phyloP scores from a whole-genome alignment of 1,140 invertebrate species.

The Drosophila rufa region DNA sequence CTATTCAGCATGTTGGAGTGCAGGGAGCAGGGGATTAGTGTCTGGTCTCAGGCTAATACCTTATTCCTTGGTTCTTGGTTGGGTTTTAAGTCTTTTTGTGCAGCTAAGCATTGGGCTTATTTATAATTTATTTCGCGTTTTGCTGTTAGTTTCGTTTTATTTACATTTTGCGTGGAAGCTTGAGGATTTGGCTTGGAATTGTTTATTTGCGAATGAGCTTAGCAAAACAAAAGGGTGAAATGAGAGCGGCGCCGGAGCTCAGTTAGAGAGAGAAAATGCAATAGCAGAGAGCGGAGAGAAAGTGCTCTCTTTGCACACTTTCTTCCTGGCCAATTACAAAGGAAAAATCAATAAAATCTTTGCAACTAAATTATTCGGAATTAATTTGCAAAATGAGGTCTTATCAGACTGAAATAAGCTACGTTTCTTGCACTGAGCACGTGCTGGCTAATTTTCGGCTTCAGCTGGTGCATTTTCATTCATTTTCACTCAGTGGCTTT shows the following conservation, averaged over 20 bases:
- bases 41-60: constrained; percentile 16
- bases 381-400: background rate
- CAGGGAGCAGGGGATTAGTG: constrained; percentile 49
- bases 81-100: constrained; percentile 27
- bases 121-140: constrained; percentile 3
- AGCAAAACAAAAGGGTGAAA: constrained; percentile 73
- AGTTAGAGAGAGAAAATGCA: constrained; percentile 7
- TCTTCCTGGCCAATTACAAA: constrained; percentile 61
- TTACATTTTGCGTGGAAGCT: constrained; percentile 21
- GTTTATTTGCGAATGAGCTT: constrained; percentile 42
- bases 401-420: background rate
- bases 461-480: constrained; percentile 4
- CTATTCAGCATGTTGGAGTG: constrained; percentile 65
- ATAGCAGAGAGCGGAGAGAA: constrained; percentile 21
- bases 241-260: constrained; percentile 6
- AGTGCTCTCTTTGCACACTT: constrained; percentile 40
- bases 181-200: constrained; percentile 5
- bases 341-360: constrained; percentile 77
- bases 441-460: background rate
- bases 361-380: constrained; percentile 15
- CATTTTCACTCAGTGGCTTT: background rate
- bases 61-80: constrained; percentile 5
- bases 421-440: background rate
- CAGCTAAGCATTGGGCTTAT: background rate
- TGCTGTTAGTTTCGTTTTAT: constrained; percentile 1